Evolutionary conservation across 2,113 vertebrate species (phyloP).

Genomic region (Aptenodytes forsteri): DNA sequence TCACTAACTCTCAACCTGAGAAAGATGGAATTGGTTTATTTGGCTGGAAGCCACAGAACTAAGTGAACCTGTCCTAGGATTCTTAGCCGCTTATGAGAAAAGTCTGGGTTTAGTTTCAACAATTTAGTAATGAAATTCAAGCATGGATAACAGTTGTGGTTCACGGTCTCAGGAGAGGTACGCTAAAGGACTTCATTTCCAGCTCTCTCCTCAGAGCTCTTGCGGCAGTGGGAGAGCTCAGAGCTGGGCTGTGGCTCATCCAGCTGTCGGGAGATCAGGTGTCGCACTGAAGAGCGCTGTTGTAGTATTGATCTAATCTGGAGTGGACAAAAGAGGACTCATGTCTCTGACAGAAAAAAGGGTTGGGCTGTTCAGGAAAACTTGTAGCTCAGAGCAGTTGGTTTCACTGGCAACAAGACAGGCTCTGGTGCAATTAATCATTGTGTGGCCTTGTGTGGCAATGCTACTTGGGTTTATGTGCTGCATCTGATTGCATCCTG

Average conservation of each 20-base stretch:
- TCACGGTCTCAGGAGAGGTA: neutral
- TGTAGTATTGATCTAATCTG: neutral
- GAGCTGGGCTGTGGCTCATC: neutral
- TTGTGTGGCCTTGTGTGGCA: neutral
- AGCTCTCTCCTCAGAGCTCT: neutral
- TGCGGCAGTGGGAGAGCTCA: neutral
- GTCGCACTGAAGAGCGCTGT: neutral
- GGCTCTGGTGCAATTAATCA: neutral
- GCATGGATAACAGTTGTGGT: neutral
- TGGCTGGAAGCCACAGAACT: slow-evolving; percentile 15
- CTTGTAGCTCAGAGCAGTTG: neutral
- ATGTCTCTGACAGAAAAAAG: neutral
- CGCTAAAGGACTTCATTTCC: neutral
- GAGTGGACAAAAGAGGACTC: neutral
- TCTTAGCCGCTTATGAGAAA: neutral
- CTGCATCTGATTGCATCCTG: neutral
- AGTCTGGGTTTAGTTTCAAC: slow-evolving; percentile 41
- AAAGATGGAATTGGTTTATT: slow-evolving; percentile 1
- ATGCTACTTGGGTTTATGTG: fast-evolving
- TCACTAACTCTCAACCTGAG: neutral
- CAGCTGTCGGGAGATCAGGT: neutral
- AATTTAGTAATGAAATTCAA: slow-evolving; percentile 19
- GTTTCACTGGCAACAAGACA: neutral
- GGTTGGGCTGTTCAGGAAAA: neutral
- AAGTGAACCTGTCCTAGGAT: neutral